A percentile compares a stretch with the other conserved stretches of the same genome.
phyloP scores from a whole-genome alignment of 2,888 invertebrate genomes.

The Epicampocera succincta region DNA sequence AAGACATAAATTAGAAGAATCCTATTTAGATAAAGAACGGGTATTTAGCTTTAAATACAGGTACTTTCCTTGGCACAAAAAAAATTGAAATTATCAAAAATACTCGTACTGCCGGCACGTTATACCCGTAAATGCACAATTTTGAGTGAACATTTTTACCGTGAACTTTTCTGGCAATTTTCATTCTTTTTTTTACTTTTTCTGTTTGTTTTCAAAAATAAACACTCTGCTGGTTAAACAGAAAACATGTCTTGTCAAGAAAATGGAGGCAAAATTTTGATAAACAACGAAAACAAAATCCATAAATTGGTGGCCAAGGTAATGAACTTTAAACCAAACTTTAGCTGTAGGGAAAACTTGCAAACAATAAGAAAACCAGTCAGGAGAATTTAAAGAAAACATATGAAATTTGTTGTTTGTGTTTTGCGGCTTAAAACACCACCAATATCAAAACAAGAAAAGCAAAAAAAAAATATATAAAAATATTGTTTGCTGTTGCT shows the following conservation, averaged over 20 bases:
- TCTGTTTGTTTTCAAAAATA: not conserved
- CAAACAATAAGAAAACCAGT: conserved; percentile 1
- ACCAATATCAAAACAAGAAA: conserved; percentile 3
- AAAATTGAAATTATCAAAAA: too few relatives aligned
- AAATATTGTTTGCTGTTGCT: conserved; percentile 31
- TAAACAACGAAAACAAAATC: conserved; percentile 30
- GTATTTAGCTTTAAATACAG: too few relatives aligned
- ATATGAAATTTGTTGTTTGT: conserved; percentile 11
- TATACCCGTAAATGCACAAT: too few relatives aligned
- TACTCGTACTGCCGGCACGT: too few relatives aligned
- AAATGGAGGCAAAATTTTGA: conserved; percentile 17
- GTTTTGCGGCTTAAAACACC: conserved; percentile 33
- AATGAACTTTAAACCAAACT: conserved; percentile 61
- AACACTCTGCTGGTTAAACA: not conserved
- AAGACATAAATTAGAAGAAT: too few relatives aligned
- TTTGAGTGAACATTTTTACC: too few relatives aligned
- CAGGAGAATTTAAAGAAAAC: conserved; percentile 47
- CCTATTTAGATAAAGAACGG: too few relatives aligned
- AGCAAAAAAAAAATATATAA: too few relatives aligned
- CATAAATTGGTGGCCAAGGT: conserved; percentile 49
- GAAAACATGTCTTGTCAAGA: conserved; percentile 5
- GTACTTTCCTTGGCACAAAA: too few relatives aligned
- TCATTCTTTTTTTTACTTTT: too few relatives aligned
- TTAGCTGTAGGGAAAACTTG: conserved; percentile 31
- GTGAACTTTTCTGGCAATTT: too few relatives aligned